Percentiles rank a stretch among this genome's conserved stretches.
Evolutionary conservation across 2,888 invertebrate genomes (phyloP).

Genomic region (Nebria brevicollis): DNA sequence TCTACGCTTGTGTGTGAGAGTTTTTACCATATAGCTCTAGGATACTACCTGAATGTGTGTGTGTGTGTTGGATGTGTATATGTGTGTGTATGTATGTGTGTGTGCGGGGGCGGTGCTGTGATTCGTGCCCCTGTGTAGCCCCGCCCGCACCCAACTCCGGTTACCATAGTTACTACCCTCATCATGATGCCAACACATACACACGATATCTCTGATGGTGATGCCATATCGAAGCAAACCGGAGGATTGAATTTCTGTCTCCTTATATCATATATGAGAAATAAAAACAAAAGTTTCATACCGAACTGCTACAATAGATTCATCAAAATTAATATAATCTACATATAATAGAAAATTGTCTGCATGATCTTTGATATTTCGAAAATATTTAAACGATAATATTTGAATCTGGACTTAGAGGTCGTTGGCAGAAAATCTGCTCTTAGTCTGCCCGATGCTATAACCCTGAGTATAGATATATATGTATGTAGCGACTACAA

Average conservation of each 20-base stretch:
- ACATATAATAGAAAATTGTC: too few relatives aligned
- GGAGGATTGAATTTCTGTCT: background rate
- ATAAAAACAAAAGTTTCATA: background rate
- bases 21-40: background rate
- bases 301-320: too few relatives aligned
- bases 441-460: conserved; percentile 22
- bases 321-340: too few relatives aligned
- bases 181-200: background rate
- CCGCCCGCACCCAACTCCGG: conserved; percentile 32
- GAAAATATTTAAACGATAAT: background rate
- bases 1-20: background rate
- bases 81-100: conserved; percentile 29
- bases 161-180: conserved; percentile 36
- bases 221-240: background rate
- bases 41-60: background rate
- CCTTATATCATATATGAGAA: background rate
- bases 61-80: background rate
- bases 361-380: too few relatives aligned
- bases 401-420: background rate
- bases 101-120: conserved; percentile 41
- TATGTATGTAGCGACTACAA: too few relatives aligned
- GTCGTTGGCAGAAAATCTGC: conserved; percentile 36
- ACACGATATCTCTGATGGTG: background rate
- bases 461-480: background rate
- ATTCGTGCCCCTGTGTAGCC: conserved; percentile 42